Percentiles rank a stretch among this genome's conserved stretches.
These are phyloP conservation scores for Eumeta japonica DNA, from an alignment of 1,140 invertebrate genomes.

Conservation along the genomic window DNA sequence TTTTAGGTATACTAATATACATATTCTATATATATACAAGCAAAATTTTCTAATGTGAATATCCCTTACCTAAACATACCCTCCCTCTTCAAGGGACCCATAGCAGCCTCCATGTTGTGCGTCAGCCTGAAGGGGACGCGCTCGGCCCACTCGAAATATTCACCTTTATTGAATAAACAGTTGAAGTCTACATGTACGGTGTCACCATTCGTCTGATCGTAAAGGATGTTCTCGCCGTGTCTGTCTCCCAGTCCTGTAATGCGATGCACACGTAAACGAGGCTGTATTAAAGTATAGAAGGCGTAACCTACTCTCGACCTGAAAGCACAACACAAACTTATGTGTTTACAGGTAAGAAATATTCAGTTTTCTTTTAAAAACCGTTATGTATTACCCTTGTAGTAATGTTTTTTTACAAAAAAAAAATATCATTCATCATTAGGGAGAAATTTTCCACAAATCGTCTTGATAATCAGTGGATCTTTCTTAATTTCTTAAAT, in stretches of 20 bases:
- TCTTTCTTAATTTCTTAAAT: no score
- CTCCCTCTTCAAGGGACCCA: slow-evolving; percentile 90
- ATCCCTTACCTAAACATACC: slow-evolving; percentile 77
- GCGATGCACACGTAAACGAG: slow-evolving; percentile 2
- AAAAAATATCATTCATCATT: no score
- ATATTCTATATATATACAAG: no score
- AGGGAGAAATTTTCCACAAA: no score
- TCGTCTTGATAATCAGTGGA: no score
- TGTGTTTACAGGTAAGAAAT: neutral
- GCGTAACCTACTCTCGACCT: no score
- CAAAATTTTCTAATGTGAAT: no score
- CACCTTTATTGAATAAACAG: slow-evolving; percentile 93
- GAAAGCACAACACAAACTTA: no score
- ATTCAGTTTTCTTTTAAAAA: neutral
- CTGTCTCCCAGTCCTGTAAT: slow-evolving; percentile 86
- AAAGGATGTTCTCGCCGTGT: slow-evolving; percentile 95
- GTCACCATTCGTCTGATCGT: slow-evolving; percentile 89
- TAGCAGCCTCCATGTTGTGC: slow-evolving; percentile 93
- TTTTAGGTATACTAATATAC: no score
- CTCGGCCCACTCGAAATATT: slow-evolving; percentile 87
- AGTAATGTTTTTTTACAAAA: no score
- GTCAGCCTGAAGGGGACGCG: slow-evolving; percentile 94
- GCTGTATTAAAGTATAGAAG: no score
- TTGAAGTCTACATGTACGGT: slow-evolving; percentile 98
- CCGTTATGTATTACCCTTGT: no score